A percentile compares a stretch with the other conserved stretches of the same genome.
These are phyloP conservation scores for Eupeodes latifasciatus DNA, from an alignment of 2,888 invertebrate genomes.

Conservation along the genomic window DNA sequence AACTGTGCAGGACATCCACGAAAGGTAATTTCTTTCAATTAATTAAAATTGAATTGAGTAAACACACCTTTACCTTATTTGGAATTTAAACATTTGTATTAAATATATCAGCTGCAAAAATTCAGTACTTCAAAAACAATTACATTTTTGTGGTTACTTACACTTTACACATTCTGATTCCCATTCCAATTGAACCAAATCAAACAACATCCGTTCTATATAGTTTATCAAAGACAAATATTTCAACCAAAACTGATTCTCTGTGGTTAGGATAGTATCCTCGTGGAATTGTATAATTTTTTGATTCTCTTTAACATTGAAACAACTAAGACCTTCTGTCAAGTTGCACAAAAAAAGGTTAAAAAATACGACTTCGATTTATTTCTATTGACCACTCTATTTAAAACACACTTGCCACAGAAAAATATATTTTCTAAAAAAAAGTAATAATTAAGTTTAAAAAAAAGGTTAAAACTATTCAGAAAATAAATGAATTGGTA, in stretches of 20 bases:
- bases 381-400: no score
- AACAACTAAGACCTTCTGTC: not conserved
- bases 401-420: no score
- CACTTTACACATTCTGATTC: constrained; percentile 45
- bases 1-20: no score
- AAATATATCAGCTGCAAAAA: not conserved
- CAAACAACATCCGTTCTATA: constrained; percentile 60
- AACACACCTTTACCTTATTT: no score
- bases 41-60: no score
- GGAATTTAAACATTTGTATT: no score
- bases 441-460: no score
- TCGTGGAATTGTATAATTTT: constrained; percentile 8
- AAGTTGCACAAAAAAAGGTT: not conserved
- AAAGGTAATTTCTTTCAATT: no score
- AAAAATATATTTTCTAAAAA: no score
- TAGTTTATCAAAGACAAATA: constrained; percentile 42
- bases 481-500: no score
- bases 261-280: constrained; percentile 34
- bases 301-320: constrained; percentile 3
- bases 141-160: constrained; percentile 60
- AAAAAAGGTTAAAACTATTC: no score
- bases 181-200: constrained; percentile 53
- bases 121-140: constrained; percentile 15
- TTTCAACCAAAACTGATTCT: constrained; percentile 52
- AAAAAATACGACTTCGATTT: no score